Percentiles rank a stretch among this genome's conserved stretches.
Evolutionary conservation across 2,888 invertebrate species (phyloP).

Genomic region (Morpho achilles): DNA sequence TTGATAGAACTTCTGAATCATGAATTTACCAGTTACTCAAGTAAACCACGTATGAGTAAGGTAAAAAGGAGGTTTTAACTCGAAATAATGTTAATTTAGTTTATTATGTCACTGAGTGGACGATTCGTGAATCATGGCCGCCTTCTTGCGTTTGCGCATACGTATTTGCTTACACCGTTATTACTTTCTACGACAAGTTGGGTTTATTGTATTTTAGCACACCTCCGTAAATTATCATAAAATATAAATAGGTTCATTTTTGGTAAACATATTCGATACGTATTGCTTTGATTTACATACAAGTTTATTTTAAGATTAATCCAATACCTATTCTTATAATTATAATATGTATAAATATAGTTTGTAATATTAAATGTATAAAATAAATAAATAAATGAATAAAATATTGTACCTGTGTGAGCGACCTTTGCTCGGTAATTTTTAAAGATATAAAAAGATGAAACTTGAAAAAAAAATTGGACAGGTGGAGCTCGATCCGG

Average conservation of each 20-base stretch:
- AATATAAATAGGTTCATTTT: neutral
- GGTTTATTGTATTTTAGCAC: constrained; percentile 26
- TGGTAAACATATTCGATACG: neutral
- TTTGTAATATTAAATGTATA: too few species aligned
- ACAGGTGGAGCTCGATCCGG: too few species aligned
- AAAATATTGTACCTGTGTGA: too few species aligned
- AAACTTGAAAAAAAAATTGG: too few species aligned
- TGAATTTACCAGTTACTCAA: constrained; percentile 38
- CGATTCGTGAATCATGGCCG: constrained; percentile 67
- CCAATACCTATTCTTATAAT: too few species aligned
- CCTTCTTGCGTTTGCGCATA: constrained; percentile 29
- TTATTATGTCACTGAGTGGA: constrained; percentile 70
- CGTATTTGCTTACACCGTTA: constrained; percentile 64
- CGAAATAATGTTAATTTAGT: constrained; percentile 68
- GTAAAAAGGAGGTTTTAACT: constrained; percentile 51
- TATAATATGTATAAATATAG: too few species aligned
- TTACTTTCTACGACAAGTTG: constrained; percentile 64
- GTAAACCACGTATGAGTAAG: constrained; percentile 48
- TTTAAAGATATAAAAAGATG: too few species aligned
- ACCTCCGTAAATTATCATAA: constrained; percentile 6
- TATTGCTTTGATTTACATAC: neutral
- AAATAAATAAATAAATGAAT: too few species aligned
- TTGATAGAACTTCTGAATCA: constrained; percentile 23
- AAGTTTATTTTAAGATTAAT: too few species aligned
- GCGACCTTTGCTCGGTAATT: too few species aligned